Percentiles rank a stretch among this genome's conserved stretches.
phyloP scores from a whole-genome alignment of 1,140 invertebrate species.

The Scaptomyza montana region DNA sequence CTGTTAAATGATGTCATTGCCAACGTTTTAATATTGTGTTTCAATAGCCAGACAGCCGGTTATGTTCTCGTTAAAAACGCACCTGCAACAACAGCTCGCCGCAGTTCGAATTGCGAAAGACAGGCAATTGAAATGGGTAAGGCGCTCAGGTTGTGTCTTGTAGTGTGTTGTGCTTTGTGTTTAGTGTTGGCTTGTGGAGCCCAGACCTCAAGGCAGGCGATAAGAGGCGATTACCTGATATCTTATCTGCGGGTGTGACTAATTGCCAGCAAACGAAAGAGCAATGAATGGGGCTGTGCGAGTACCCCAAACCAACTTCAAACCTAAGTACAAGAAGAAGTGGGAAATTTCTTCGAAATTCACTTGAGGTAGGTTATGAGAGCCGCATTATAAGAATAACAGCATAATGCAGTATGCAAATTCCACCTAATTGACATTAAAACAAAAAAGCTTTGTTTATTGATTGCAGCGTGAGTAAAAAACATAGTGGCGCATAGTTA shows the following conservation, averaged over 20 bases:
- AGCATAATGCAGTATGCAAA: constrained; percentile 42
- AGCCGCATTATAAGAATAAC: too few species aligned
- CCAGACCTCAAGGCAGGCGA: constrained; percentile 55
- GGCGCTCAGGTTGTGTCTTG: constrained; percentile 13
- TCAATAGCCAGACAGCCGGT: constrained; percentile 56
- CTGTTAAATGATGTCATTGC: constrained; percentile 76
- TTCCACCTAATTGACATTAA: neutral
- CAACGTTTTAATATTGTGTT: constrained; percentile 43
- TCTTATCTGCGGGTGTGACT: constrained; percentile 74
- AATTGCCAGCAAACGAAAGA: constrained; percentile 68
- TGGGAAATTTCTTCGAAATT: constrained; percentile 16
- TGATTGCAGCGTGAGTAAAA: neutral
- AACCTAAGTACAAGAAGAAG: constrained; percentile 10
- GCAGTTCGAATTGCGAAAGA: constrained; percentile 54
- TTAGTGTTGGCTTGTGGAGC: constrained; percentile 3
- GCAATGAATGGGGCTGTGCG: constrained; percentile 44
- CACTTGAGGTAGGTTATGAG: constrained; percentile 67
- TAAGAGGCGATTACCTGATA: constrained; percentile 71
- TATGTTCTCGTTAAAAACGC: constrained; percentile 53
- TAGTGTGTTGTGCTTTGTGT: too few species aligned
- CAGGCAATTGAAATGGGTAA: constrained; percentile 30
- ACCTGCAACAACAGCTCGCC: constrained; percentile 54
- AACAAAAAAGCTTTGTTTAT: neutral
- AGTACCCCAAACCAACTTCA: constrained; percentile 32
- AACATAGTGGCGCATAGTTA: too few species aligned